A percentile compares a stretch with the other conserved stretches of the same genome.
Evolutionary conservation across 2,113 vertebrate species (phyloP).

Genomic region (Urocolius indicus): DNA sequence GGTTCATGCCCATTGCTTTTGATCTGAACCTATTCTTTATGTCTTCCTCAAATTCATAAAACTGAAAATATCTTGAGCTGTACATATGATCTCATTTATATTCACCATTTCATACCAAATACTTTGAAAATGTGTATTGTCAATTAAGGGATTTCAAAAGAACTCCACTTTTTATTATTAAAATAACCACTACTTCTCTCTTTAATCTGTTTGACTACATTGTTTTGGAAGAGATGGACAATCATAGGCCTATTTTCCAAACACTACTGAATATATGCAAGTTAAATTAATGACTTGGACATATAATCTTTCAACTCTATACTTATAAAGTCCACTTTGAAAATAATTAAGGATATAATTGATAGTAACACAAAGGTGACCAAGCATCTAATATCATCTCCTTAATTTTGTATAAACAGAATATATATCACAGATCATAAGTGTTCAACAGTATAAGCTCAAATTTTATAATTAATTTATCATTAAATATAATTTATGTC

Average conservation of each 20-base stretch:
- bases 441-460: slow-evolving; percentile 15
- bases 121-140: not conserved
- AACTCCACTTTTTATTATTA: not conserved
- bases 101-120: not conserved
- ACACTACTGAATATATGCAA: not conserved
- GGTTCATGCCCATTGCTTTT: slow-evolving; percentile 15
- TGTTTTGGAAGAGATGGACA: not conserved
- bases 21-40: slow-evolving; percentile 13
- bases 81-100: not conserved
- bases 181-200: not conserved
- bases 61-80: not conserved
- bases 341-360: slow-evolving; percentile 66
- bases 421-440: slow-evolving; percentile 4
- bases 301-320: not conserved
- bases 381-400: slow-evolving; percentile 52
- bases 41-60: slow-evolving; percentile 6
- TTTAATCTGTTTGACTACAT: not conserved
- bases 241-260: slow-evolving; percentile 19
- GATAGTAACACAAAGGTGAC: slow-evolving; percentile 44
- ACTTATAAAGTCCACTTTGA: slow-evolving; percentile 16
- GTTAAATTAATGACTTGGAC: slow-evolving; percentile 38
- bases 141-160: not conserved
- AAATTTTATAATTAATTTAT: slow-evolving; percentile 60
- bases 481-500: slow-evolving; percentile 28
- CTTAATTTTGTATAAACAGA: slow-evolving; percentile 15